phyloP scores from a whole-genome alignment of 2,888 invertebrate genomes.

The Drosophila infuscata region DNA sequence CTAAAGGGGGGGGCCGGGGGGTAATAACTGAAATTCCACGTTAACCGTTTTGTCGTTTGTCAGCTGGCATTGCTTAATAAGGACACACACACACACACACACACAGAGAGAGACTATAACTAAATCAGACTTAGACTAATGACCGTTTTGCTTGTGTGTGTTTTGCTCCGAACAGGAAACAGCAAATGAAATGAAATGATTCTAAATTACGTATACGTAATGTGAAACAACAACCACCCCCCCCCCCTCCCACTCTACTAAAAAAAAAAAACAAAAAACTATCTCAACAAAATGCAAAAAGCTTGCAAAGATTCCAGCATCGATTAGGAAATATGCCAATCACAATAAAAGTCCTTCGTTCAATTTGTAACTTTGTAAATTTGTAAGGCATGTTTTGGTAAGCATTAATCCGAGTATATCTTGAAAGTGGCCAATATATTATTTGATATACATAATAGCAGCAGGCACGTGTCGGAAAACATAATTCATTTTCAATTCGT shows the following conservation, averaged over 20 bases:
- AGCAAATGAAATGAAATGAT: conserved; percentile 28
- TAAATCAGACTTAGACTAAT: conserved; percentile 49
- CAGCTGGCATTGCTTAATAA: conserved; percentile 63
- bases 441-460: not conserved
- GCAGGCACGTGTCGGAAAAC: not conserved
- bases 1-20: not conserved
- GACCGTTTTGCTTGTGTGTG: conserved; percentile 10
- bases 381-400: too few relatives aligned
- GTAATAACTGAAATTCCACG: conserved; percentile 46
- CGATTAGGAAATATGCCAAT: not conserved
- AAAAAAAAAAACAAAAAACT: not conserved
- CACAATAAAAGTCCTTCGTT: not conserved
- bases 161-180: too few relatives aligned
- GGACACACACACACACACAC: conserved; percentile 24
- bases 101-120: conserved; percentile 13
- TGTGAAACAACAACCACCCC: conserved; percentile 3
- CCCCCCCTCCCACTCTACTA: not conserved
- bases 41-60: conserved; percentile 42
- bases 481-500: conserved; percentile 11
- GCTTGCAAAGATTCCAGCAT: not conserved
- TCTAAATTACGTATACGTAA: conserved; percentile 51
- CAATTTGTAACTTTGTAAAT: not conserved
- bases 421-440: not conserved
- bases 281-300: not conserved
- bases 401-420: not conserved